phyloP scores from a whole-genome alignment of 2,113 vertebrate genomes.

The Nestor notabilis region DNA sequence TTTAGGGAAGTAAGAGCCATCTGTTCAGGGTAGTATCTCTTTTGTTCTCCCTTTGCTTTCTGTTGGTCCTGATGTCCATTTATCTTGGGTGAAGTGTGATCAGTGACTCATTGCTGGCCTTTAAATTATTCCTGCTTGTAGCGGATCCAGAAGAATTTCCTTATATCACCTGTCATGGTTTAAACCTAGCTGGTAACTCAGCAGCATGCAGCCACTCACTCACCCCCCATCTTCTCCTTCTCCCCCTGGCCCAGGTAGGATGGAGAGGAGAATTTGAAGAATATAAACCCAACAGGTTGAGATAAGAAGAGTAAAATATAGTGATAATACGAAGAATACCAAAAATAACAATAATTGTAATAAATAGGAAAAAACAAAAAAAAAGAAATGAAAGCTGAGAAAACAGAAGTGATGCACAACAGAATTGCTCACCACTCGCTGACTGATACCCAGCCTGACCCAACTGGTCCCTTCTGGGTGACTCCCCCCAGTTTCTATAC shows the following conservation, averaged over 20 bases:
- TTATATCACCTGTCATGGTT: not conserved
- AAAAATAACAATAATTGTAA: not conserved
- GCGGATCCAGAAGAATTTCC: not conserved
- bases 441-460: not conserved
- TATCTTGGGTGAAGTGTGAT: not conserved
- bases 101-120: not conserved
- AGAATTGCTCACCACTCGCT: not conserved
- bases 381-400: not conserved
- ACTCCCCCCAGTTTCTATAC: not conserved
- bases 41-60: not conserved
- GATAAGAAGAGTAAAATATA: not conserved
- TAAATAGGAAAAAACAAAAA: not conserved
- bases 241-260: not conserved
- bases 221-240: not conserved
- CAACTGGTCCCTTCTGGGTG: not conserved
- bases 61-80: not conserved
- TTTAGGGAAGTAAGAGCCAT: not conserved
- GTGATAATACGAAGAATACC: not conserved
- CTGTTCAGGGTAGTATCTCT: not conserved
- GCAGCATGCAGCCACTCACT: not conserved
- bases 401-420: not conserved
- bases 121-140: not conserved
- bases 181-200: not conserved
- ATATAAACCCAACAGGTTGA: not conserved
- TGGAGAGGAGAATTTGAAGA: not conserved